Evolutionary conservation across 2,113 vertebrate genomes (phyloP), one percentile per base, ranked within the genome.

Genomic region (Rhinoderma darwinii): DNA sequence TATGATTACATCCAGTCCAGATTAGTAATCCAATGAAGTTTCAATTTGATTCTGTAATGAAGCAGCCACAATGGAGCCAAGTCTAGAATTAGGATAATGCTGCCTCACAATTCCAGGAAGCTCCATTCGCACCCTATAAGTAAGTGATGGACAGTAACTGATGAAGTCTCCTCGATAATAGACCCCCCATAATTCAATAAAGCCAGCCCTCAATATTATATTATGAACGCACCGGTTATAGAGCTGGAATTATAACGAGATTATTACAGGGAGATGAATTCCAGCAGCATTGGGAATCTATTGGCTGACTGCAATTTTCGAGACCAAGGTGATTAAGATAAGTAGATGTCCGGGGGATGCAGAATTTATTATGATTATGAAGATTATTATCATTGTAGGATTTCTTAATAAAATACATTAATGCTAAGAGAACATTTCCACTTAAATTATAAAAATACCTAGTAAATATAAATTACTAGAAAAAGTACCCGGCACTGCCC

Each of bases 151-250:
- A 18, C 76, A 25, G 50, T 37, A 37, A 56, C 1, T 54, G 50
- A 79, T 25, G 51, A 25, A 72, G 72, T 75, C 35, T 44, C 30
- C 59, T 17, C 66, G 47, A 50, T 68, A 70, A 86, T 51, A 27
- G 84, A 86, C 50, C n/a, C 47, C 32, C 37, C 41, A n/a, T 77
- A 80, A 79, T 59, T 30, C 61, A 86, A 79, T 79, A n/a, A 66
- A 35, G 22, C 9, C 20, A 25, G 10, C 11, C 47, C 75, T 9
- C 41, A 86, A 78, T 68, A 27, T n/a, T 27, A 70, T 54, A 79
- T 32, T n/a, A 44, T 3, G 41, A 51, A 47, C 41, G 68, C 43
- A 30, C 41, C 22, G 39, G 41, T 47, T 27, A 86, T 44, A 47
- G 70, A 75, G 4, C 37, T 27, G 30, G 6, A 84, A 27, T 50